These are phyloP conservation scores for Thalassarche chlororhynchos DNA, from an alignment of 2,113 vertebrate species.

Conservation along the genomic window DNA sequence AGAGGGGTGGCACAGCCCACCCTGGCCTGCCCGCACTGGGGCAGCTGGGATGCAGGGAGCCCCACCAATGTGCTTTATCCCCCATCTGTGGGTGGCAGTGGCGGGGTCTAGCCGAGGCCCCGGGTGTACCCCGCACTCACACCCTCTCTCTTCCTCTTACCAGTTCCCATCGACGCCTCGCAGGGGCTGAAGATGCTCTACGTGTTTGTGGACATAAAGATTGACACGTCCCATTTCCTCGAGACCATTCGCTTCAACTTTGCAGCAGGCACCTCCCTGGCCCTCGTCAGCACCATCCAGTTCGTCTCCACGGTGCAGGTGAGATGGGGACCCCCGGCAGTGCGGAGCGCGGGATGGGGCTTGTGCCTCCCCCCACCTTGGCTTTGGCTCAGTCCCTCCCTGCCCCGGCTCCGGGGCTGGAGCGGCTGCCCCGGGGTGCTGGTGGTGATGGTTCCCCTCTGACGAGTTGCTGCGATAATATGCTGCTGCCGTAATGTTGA, in stretches of 20 bases:
- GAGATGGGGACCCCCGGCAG: neutral
- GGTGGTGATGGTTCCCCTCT: neutral
- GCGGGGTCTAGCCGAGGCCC: accelerated
- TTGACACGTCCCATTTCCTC: constrained; percentile 91
- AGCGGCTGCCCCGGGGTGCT: neutral
- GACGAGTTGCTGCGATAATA: neutral
- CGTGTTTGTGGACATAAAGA: constrained; percentile 97
- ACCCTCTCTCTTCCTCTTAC: neutral
- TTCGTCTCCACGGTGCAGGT: constrained; percentile 96
- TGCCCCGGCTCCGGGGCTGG: accelerated
- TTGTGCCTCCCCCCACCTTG: neutral
- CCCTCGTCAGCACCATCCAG: constrained; percentile 97
- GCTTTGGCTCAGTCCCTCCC: neutral
- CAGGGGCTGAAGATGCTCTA: constrained; percentile 93
- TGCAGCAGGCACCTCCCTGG: constrained; percentile 76
- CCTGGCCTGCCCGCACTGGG: neutral
- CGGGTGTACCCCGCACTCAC: neutral
- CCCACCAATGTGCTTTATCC: neutral
- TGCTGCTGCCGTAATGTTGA: constrained; percentile 22
- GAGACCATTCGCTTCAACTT: constrained; percentile 94
- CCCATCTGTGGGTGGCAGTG: neutral
- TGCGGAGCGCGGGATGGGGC: accelerated
- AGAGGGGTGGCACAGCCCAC: neutral
- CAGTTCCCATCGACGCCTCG: constrained; percentile 92
- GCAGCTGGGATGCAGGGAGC: neutral